phyloP scores from a whole-genome alignment of 1,140 invertebrate genomes.

The Caerostris darwini region DNA sequence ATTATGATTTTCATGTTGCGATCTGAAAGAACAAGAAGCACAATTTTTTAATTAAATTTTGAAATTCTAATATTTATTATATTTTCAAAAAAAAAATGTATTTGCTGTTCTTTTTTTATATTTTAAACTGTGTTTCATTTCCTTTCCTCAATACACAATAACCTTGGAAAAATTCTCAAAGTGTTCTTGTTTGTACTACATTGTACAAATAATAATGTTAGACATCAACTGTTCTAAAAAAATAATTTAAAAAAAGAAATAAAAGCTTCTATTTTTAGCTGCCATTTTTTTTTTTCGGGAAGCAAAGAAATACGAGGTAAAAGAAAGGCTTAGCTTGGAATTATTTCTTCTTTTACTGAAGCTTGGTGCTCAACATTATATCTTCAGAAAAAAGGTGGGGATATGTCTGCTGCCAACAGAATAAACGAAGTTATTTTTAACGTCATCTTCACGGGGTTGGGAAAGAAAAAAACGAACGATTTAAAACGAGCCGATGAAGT shows the following conservation, averaged over 20 bases:
- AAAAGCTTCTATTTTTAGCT: background rate
- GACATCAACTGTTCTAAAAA: too few species aligned
- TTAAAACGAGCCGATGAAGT: conserved; percentile 25
- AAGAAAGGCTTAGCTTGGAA: background rate
- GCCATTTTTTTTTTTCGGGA: background rate
- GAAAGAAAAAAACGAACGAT: background rate
- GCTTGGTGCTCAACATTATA: background rate
- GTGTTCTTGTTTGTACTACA: too few species aligned
- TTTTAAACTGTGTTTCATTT: too few species aligned
- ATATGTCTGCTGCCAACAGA: background rate
- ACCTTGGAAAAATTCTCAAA: too few species aligned
- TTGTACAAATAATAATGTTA: too few species aligned
- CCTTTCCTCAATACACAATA: too few species aligned
- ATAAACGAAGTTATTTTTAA: conserved; percentile 28
- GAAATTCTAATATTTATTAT: too few species aligned
- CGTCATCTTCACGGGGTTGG: background rate
- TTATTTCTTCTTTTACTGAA: background rate
- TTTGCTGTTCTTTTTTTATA: too few species aligned
- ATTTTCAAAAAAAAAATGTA: too few species aligned
- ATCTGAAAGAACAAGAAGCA: too few species aligned
- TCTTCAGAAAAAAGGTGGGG: background rate
- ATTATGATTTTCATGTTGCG: too few species aligned
- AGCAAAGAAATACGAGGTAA: background rate
- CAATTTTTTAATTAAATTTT: too few species aligned
- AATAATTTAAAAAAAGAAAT: background rate